phyloP scores from a whole-genome alignment of 2,888 invertebrate species.

The Thysanoteuthis rhombus region DNA sequence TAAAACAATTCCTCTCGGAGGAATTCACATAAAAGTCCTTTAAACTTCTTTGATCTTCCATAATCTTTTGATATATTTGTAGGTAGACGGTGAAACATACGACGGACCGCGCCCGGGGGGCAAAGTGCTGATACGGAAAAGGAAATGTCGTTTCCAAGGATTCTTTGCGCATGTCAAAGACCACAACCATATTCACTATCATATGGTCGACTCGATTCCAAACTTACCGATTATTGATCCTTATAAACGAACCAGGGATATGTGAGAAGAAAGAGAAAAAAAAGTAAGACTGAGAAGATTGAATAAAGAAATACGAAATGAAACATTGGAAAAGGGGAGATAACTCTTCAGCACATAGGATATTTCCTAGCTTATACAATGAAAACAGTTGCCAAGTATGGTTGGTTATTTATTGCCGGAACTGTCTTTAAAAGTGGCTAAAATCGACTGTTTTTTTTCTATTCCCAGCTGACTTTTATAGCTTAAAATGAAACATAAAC shows the following conservation, averaged over 20 bases:
- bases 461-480: too few species aligned
- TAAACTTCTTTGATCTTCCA: background rate
- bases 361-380: too few species aligned
- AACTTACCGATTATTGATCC: slow-evolving; percentile 40
- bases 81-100: slow-evolving; percentile 40
- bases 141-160: slow-evolving; percentile 50
- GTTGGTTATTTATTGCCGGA: too few species aligned
- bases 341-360: too few species aligned
- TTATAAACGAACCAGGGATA: background rate
- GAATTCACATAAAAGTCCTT: background rate
- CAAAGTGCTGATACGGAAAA: slow-evolving; percentile 54
- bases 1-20: background rate
- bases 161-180: slow-evolving; percentile 52
- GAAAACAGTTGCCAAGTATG: too few species aligned
- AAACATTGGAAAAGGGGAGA: too few species aligned
- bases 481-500: too few species aligned
- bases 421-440: too few species aligned
- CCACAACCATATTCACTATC: slow-evolving; percentile 57
- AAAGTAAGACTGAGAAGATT: background rate
- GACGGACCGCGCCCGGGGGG: slow-evolving; percentile 51
- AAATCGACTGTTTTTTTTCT: too few species aligned
- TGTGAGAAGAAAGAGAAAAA: background rate
- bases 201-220: slow-evolving; percentile 55
- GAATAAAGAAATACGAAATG: too few species aligned
- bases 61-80: slow-evolving; percentile 31